Conservation (phyloP, 2,888 invertebrate species). For the Yponomeuta plumbellus region DNA sequence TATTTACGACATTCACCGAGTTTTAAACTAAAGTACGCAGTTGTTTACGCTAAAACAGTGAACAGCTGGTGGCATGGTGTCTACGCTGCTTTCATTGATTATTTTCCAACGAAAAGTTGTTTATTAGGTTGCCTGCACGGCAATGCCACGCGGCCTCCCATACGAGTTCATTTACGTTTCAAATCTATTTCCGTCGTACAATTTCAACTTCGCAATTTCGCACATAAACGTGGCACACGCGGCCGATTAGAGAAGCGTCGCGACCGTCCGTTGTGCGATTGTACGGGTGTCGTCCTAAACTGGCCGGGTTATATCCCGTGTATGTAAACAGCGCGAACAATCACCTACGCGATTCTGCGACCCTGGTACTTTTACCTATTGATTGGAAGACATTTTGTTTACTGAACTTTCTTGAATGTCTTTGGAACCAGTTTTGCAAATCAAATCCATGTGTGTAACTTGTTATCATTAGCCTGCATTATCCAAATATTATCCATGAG, state of each 20-base stretch:
- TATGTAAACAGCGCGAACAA: slow-evolving; percentile 26
- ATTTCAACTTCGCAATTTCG: slow-evolving; percentile 25
- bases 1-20: background rate
- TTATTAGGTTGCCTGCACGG: background rate
- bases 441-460: no score
- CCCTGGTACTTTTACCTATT: slow-evolving; percentile 44
- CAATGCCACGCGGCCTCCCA: background rate
- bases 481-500: no score
- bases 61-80: background rate
- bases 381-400: slow-evolving; percentile 38
- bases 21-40: background rate
- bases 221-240: slow-evolving; percentile 31
- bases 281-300: slow-evolving; percentile 20
- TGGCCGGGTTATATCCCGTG: slow-evolving; percentile 35
- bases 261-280: background rate
- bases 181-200: slow-evolving; percentile 35
- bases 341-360: slow-evolving; percentile 29
- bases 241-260: slow-evolving; percentile 15
- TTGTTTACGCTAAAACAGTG: background rate
- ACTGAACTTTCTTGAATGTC: slow-evolving; percentile 16
- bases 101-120: background rate
- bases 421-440: no score
- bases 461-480: no score
- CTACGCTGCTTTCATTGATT: background rate
- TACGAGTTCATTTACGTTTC: background rate